phyloP scores from a whole-genome alignment of 2,888 invertebrate species.

The Halictus ligatus region DNA sequence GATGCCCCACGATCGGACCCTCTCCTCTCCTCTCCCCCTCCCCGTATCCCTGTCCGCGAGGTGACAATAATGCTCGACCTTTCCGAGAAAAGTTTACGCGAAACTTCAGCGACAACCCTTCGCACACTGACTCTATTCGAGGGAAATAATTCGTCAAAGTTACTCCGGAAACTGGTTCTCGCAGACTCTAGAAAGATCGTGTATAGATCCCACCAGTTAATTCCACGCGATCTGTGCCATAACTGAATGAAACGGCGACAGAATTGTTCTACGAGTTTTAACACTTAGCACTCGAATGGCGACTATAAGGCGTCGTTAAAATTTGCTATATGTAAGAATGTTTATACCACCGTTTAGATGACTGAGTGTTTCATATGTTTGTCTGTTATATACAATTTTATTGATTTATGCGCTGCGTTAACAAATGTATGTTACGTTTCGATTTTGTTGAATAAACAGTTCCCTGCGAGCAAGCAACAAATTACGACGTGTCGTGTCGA shows the following conservation, averaged over 20 bases:
- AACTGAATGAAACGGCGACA: neutral
- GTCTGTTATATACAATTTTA: too few species aligned
- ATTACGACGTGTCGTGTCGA: too few species aligned
- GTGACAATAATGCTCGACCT: neutral
- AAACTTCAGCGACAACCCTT: neutral
- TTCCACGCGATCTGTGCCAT: neutral
- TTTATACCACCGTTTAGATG: too few species aligned
- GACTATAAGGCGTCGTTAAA: too few species aligned
- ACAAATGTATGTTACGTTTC: too few species aligned
- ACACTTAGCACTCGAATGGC: too few species aligned
- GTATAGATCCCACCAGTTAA: neutral
- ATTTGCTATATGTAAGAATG: too few species aligned
- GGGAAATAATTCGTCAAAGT: neutral
- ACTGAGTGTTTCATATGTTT: too few species aligned
- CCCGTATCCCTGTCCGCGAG: neutral
- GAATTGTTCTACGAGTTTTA: neutral
- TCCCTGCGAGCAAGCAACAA: too few species aligned
- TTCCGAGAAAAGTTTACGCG: neutral
- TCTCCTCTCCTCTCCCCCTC: rapidly evolving
- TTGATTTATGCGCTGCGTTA: too few species aligned
- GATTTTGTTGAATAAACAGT: too few species aligned
- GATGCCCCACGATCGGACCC: neutral
- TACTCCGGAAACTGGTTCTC: neutral
- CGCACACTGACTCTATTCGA: neutral
- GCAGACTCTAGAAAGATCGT: neutral